Base-by-base conservation (phyloP, 1,140 invertebrate species). In the Lysiphlebus fabarum region DNA sequence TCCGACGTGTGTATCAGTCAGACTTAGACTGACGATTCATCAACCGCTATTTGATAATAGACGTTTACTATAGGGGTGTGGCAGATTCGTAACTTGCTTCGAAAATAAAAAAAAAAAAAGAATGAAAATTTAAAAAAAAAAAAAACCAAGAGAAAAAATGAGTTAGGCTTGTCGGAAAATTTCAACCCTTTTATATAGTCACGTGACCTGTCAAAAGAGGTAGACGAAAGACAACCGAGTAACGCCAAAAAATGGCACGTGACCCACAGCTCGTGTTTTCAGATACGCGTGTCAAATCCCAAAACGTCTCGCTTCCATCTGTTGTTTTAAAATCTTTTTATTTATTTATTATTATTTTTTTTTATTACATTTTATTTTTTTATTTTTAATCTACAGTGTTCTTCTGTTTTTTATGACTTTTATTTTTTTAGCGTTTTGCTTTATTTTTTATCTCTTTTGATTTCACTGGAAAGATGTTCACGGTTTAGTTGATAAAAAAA, bases 271-370 rank as follows among this genome's bases (percentile, higher is more conserved):
- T 50, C 26, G 42, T 70, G 72, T 72, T 74, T 78, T 76, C 73
- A 75, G 72, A 74, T 78, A 76, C 76, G 74, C 76, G 73, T 79
- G 76, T 78, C 78, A 78, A 80, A 76, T 75, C 76, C 74, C 72
- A 64, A 70, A 74, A 71, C 72, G 73, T 67, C 41, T 51, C 38
- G 14, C 11, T 26, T 36, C 49, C 42, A 10, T 45, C 12, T 11
- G 53, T 47, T 59, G 40, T 17, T 41, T 57, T 55, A 26, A 26
- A 26, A 26, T 26, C 17, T 26, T 26, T 26, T 26, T 26, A 26
- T 26, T 26, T 26, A 26, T 26, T 26, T 26, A 26, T 26, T 26
- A 2, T 26, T 63, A 64, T 64, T 58, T 62, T 65, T 60, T 62
- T 49, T 51, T 58, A 53, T 65, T 59, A 54, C 50, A 38, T 59